Evolutionary conservation across 2,113 vertebrate species (phyloP).

Genomic region (Myotis brandtii): DNA sequence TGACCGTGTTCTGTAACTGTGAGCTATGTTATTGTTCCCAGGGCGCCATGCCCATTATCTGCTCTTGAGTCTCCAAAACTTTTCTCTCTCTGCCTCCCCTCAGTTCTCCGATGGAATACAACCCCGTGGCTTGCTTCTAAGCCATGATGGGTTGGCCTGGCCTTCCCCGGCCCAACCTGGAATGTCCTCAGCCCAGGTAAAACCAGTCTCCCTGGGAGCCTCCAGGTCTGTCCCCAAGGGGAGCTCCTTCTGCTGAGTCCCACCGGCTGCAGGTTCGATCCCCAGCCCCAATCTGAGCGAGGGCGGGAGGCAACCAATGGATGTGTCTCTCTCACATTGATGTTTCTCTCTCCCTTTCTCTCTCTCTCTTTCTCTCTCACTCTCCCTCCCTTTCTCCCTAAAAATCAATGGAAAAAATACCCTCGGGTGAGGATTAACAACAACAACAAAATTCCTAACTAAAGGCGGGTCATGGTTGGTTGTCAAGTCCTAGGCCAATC

Average conservation of each 20-base stretch:
- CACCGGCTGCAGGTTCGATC: not conserved
- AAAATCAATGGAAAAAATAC: no score
- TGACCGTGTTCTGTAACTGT: rapidly evolving
- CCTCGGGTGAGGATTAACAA: no score
- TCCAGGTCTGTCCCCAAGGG: not conserved
- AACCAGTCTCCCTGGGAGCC: not conserved
- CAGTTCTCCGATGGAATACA: not conserved
- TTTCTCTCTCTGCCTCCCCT: not conserved
- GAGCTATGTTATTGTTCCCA: not conserved
- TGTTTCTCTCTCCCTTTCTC: not conserved
- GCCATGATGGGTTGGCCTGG: not conserved
- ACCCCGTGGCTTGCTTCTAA: not conserved
- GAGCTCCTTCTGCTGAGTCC: not conserved
- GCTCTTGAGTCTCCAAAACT: not conserved
- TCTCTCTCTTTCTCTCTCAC: not conserved
- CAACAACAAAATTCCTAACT: not conserved
- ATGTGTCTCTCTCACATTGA: not conserved
- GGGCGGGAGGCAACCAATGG: not conserved
- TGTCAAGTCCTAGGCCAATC: not conserved
- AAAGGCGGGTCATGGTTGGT: not conserved
- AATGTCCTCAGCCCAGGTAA: not conserved
- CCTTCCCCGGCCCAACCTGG: not conserved
- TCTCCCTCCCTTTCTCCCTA: not conserved
- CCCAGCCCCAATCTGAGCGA: not conserved
- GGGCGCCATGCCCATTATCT: not conserved